A percentile compares a stretch with the other conserved stretches of the same genome.
Evolutionary conservation across 2,888 invertebrate genomes (phyloP).

Genomic region (Archaeoteleia sp.): DNA sequence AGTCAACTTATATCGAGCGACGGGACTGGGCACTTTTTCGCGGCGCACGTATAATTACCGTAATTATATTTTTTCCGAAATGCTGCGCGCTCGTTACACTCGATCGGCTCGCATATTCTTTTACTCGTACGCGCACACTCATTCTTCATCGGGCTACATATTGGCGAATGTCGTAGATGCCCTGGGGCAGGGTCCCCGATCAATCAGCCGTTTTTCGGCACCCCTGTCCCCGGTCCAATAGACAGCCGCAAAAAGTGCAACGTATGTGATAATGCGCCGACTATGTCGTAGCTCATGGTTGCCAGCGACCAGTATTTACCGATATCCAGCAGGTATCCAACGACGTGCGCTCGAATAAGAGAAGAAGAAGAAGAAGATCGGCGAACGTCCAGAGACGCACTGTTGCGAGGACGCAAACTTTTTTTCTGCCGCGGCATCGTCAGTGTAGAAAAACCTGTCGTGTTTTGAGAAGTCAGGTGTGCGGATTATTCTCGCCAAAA

Average conservation of each 20-base stretch:
- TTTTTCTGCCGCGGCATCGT: constrained; percentile 12
- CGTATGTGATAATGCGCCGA: constrained; percentile 35
- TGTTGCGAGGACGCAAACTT: constrained; percentile 1
- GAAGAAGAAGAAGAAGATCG: constrained; percentile 6
- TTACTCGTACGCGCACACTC: too few relatives aligned
- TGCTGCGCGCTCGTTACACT: constrained; percentile 8
- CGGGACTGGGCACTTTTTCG: constrained; percentile 15
- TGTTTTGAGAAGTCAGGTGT: constrained; percentile 23
- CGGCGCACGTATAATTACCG: constrained; percentile 6
- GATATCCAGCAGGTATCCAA: constrained; percentile 26
- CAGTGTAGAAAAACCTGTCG: constrained; percentile 15
- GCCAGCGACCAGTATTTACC: constrained; percentile 24
- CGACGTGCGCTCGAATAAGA: background rate
- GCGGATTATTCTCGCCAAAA: constrained; percentile 23
- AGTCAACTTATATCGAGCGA: too few relatives aligned
- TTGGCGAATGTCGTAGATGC: constrained; percentile 8
- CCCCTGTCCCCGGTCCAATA: constrained; percentile 12
- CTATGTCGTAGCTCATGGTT: constrained; percentile 35
- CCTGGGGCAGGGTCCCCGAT: constrained; percentile 2
- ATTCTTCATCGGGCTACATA: background rate
- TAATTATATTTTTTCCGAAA: constrained; percentile 24
- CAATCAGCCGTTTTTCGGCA: constrained; percentile 26
- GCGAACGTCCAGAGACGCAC: constrained; percentile 11
- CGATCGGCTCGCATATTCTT: background rate
- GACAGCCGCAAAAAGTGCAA: constrained; percentile 23